Base-by-base conservation (phyloP, 1,140 invertebrate genomes). In the Ostrea denselamellosa region DNA sequence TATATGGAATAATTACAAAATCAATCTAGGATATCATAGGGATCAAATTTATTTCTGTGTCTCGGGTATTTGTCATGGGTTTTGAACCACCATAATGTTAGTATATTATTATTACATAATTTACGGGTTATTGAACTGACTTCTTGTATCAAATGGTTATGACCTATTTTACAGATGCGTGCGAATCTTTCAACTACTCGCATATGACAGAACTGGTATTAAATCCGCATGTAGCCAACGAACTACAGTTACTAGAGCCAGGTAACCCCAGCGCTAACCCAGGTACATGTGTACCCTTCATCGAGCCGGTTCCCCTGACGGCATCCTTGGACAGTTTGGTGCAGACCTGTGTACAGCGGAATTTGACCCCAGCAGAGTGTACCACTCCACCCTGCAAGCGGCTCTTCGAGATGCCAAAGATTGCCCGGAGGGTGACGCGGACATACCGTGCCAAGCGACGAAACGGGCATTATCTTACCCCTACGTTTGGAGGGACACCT, bases 401-500 rank as follows among this genome's bases (percentile, higher is more conserved):
- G 14, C 71, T 51, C 9, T 17, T 87, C 12, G 81, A 87, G 17
- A 83, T 83, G 54, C n/a, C 86, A 51, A 58, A 28, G 10, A 83
- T 28, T 19, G 19, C 71, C 3, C 25, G 86, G 56, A 87, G 83
- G 10, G 25, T 34, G 8, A 87, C 86, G 3, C 56, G 86, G 44
- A 83, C 77, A 51, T 87, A 87, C 51, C 54, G 77, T 14, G 86
- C 86, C 17, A 87, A 44, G 62, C 77, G 86, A 83, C 71, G 86
- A 22, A 87, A 87, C 62, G 86, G 86, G 14, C 86, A 87, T 28
- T 87, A 87, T 44, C 77, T 77, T 8, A 82, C 86, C 0, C 86
- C 86, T 2, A 19, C 28, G 1, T 34, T 81, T 14, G 22, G 71
- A 14, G 71, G 17, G 9, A 81, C 71, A 19, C 71, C 71, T 8